These are phyloP conservation scores for Anoplophora glabripennis DNA, from an alignment of 1,140 invertebrate species.

Conservation along the genomic window DNA sequence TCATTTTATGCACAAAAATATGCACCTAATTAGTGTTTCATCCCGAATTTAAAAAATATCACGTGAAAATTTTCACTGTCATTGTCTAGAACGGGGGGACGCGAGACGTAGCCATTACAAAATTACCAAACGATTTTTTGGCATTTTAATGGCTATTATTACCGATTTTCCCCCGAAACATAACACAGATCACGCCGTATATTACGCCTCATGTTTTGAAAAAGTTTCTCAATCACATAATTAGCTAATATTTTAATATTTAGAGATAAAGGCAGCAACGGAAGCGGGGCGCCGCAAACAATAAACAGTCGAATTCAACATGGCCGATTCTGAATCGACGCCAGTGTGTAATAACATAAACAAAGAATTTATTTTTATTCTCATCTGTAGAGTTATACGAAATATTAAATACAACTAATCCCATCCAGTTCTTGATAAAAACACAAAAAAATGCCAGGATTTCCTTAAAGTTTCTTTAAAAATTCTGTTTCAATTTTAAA, in stretches of 20 bases:
- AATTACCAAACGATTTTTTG: constrained; percentile 21
- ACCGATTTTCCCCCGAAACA: background rate
- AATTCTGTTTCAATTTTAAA: constrained; percentile 6
- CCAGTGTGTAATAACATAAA: constrained; percentile 28
- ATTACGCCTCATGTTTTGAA: constrained; percentile 8
- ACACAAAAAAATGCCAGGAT: background rate
- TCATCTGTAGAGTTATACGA: too few relatives aligned
- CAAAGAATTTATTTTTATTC: constrained; percentile 18
- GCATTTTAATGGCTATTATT: background rate
- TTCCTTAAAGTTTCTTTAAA: background rate
- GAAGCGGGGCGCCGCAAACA: constrained; percentile 46
- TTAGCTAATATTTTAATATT: constrained; percentile 27
- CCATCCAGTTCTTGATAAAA: too few relatives aligned
- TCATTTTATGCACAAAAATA: too few relatives aligned
- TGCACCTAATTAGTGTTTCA: constrained; percentile 2
- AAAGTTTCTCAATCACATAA: constrained; percentile 24
- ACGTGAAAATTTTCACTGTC: constrained; percentile 53
- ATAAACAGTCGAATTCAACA: constrained; percentile 46
- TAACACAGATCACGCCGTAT: constrained; percentile 7
- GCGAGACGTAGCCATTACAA: constrained; percentile 63
- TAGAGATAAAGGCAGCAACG: constrained; percentile 28
- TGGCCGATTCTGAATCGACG: constrained; percentile 35
- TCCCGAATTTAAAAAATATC: constrained; percentile 44
- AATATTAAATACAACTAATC: too few relatives aligned
- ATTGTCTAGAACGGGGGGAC: constrained; percentile 57